These are phyloP conservation scores for Diglossa brunneiventris DNA, from an alignment of 2,113 vertebrate species.

Conservation along the genomic window DNA sequence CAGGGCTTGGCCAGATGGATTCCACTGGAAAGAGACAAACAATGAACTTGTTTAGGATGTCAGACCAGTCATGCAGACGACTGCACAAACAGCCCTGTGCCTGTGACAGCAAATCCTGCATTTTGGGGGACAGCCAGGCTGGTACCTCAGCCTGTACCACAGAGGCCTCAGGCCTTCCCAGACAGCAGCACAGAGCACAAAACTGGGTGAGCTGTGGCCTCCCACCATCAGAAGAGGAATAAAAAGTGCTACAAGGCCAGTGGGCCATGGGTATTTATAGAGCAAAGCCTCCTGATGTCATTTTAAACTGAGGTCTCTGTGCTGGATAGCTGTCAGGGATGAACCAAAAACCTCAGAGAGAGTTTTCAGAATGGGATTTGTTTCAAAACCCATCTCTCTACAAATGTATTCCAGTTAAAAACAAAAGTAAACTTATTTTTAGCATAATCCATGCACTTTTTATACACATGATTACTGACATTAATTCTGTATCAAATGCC, in stretches of 20 bases:
- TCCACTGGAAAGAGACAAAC: background rate
- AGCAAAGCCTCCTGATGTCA: background rate
- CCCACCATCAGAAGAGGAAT: background rate
- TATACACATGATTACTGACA: background rate
- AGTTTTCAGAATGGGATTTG: background rate
- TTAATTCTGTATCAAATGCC: background rate
- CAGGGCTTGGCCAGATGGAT: background rate
- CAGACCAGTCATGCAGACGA: background rate
- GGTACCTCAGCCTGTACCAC: background rate
- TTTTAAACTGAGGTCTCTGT: background rate
- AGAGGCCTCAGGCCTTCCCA: background rate
- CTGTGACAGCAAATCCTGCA: background rate
- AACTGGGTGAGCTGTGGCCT: background rate
- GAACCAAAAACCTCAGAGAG: background rate
- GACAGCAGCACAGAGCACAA: background rate
- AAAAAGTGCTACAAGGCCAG: background rate
- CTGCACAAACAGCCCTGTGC: background rate
- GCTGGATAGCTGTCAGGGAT: background rate
- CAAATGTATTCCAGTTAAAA: background rate
- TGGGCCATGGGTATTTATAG: background rate
- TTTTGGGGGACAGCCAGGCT: background rate
- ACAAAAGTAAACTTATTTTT: background rate
- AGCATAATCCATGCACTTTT: background rate
- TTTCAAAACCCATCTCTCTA: background rate
- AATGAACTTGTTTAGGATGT: background rate